Percentiles rank a stretch among this genome's conserved stretches.
phyloP scores from a whole-genome alignment of 2,113 vertebrate species.

The Phrynocephalus versicolor region DNA sequence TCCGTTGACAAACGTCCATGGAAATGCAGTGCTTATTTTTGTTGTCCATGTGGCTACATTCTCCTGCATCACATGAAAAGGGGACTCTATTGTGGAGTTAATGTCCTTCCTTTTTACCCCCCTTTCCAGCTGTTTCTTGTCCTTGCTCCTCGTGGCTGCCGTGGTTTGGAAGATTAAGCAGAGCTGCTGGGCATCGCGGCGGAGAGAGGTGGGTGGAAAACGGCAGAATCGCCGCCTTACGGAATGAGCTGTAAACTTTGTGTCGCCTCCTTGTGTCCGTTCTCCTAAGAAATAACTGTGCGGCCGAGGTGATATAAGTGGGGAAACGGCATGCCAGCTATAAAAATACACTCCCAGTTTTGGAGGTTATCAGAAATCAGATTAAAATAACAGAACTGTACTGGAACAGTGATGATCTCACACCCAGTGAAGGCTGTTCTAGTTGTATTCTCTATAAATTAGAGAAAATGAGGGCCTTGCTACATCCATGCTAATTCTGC shows the following conservation, averaged over 20 bases:
- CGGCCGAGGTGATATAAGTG: background rate
- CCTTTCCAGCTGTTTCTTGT: constrained; percentile 89
- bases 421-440: background rate
- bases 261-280: background rate
- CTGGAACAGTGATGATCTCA: too few relatives aligned
- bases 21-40: too few relatives aligned
- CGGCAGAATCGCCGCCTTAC: background rate
- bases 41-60: background rate
- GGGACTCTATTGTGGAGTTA: constrained; percentile 10
- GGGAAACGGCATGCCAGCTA: background rate
- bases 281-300: constrained; percentile 18
- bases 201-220: constrained; percentile 85
- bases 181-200: constrained; percentile 92
- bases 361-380: background rate
- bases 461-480: too few relatives aligned
- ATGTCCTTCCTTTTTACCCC: background rate
- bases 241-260: background rate
- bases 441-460: background rate
- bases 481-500: background rate
- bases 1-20: background rate
- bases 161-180: constrained; percentile 98
- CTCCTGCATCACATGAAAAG: background rate
- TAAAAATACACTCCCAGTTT: background rate
- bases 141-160: constrained; percentile 91
- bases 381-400: background rate